Conservation (phyloP, 2,888 invertebrate species). For the Drosophila monieri region DNA sequence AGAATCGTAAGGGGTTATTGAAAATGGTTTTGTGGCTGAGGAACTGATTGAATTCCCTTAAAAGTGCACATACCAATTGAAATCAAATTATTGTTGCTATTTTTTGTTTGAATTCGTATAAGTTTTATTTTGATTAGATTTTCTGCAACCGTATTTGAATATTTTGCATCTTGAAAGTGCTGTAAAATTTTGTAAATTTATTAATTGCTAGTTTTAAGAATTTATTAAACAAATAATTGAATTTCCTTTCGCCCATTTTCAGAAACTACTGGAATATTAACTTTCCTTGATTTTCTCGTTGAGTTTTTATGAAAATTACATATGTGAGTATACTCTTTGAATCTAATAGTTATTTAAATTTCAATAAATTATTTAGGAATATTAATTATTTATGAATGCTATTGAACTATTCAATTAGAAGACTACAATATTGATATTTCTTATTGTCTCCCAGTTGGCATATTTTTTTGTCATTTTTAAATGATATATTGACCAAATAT, state of each 20-base stretch:
- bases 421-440: not conserved
- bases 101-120: constrained; percentile 5
- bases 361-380: too few relatives aligned
- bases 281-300: constrained; percentile 45
- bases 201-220: too few relatives aligned
- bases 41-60: constrained; percentile 1
- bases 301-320: constrained; percentile 61
- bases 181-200: not conserved
- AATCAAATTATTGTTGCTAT: not conserved
- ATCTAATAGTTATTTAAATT: not conserved
- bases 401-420: not conserved
- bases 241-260: constrained; percentile 1
- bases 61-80: not conserved
- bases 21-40: constrained; percentile 27
- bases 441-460: too few relatives aligned
- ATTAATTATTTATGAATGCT: too few relatives aligned
- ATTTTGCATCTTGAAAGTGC: not conserved
- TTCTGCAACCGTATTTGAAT: not conserved
- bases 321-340: constrained; percentile 56
- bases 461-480: too few relatives aligned
- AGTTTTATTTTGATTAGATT: not conserved
- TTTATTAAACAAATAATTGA: not conserved
- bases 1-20: constrained; percentile 55
- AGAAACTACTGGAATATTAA: constrained; percentile 28
- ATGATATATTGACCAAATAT: too few relatives aligned